Conservation (phyloP, 64 coral and sea anemone species). For the Porites lutea region DNA sequence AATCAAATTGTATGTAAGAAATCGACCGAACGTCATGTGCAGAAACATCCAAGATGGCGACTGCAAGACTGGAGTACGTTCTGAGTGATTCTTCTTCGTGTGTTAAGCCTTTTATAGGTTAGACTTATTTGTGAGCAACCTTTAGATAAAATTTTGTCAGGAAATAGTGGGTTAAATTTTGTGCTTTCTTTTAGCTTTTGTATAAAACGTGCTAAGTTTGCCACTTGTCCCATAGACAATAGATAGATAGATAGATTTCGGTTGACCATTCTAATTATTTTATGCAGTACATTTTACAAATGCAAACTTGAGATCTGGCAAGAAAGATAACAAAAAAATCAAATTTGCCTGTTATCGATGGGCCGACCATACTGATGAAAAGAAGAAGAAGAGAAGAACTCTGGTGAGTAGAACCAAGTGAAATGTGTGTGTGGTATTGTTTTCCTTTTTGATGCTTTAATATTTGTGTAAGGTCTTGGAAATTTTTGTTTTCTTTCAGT, state of each 20-base stretch:
- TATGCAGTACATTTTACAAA: slow-evolving; percentile 79
- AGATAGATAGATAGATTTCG: background rate
- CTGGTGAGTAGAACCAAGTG: slow-evolving; percentile 49
- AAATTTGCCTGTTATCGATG: slow-evolving; percentile 76
- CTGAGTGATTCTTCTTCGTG: slow-evolving; percentile 15
- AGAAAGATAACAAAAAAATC: slow-evolving; percentile 26
- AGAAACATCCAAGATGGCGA: slow-evolving; percentile 60
- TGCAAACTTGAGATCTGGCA: slow-evolving; percentile 45
- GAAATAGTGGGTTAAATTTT: too few relatives aligned
- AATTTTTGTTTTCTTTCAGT: too few relatives aligned
- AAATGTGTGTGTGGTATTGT: background rate
- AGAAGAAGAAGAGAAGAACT: slow-evolving; percentile 76
- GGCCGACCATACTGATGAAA: slow-evolving; percentile 58
- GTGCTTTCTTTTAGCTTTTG: too few relatives aligned
- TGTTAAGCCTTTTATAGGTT: slow-evolving; percentile 58
- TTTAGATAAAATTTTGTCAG: too few relatives aligned
- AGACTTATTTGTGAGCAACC: background rate
- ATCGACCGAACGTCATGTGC: background rate
- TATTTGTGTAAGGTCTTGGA: too few relatives aligned
- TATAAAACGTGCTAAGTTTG: too few relatives aligned
- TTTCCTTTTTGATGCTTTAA: too few relatives aligned
- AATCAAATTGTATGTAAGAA: slow-evolving; percentile 24
- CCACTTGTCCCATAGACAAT: too few relatives aligned
- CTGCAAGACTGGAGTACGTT: slow-evolving; percentile 60
- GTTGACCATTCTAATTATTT: background rate